Percentiles rank a stretch among this genome's conserved stretches.
These are phyloP conservation scores for Oryzias melastigma DNA, from an alignment of 2,113 vertebrate species.

Conservation along the genomic window DNA sequence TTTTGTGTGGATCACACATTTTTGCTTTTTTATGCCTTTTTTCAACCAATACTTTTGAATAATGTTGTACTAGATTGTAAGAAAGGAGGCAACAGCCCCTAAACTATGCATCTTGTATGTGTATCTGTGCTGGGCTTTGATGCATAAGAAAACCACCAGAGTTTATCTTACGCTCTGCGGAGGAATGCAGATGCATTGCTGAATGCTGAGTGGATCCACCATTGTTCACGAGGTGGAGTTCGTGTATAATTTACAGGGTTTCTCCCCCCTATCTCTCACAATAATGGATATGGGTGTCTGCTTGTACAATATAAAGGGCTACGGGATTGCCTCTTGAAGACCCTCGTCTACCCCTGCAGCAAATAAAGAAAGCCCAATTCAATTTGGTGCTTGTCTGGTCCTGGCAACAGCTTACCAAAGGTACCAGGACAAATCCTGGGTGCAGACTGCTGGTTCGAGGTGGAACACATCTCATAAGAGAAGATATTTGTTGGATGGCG, in stretches of 20 bases:
- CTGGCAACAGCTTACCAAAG: constrained; percentile 36
- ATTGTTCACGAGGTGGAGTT: constrained; percentile 64
- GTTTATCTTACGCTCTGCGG: constrained; percentile 38
- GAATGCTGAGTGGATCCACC: constrained; percentile 54
- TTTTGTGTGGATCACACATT: constrained; percentile 2
- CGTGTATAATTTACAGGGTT: constrained; percentile 74
- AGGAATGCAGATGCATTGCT: constrained; percentile 67
- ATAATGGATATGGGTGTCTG: constrained; percentile 69
- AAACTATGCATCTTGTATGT: constrained; percentile 45
- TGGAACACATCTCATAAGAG: constrained; percentile 27
- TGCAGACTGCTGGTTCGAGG: constrained; percentile 21
- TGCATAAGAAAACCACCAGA: constrained; percentile 7
- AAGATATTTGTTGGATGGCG: constrained; percentile 37
- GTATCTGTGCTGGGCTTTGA: constrained; percentile 18
- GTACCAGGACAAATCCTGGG: constrained; percentile 38
- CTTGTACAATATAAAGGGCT: constrained; percentile 39
- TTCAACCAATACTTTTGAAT: constrained; percentile 21
- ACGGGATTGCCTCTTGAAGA: constrained; percentile 52
- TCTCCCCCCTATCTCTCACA: constrained; percentile 57
- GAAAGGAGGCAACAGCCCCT: constrained; percentile 12
- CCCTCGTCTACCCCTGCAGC: constrained; percentile 15
- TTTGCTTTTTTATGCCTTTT: constrained; percentile 6
- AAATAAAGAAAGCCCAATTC: constrained; percentile 49
- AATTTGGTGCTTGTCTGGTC: constrained; percentile 34
- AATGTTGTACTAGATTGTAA: constrained; percentile 24